Conservation (phyloP, 1,140 invertebrate species). For the Pseudachorutes palmiensis region DNA sequence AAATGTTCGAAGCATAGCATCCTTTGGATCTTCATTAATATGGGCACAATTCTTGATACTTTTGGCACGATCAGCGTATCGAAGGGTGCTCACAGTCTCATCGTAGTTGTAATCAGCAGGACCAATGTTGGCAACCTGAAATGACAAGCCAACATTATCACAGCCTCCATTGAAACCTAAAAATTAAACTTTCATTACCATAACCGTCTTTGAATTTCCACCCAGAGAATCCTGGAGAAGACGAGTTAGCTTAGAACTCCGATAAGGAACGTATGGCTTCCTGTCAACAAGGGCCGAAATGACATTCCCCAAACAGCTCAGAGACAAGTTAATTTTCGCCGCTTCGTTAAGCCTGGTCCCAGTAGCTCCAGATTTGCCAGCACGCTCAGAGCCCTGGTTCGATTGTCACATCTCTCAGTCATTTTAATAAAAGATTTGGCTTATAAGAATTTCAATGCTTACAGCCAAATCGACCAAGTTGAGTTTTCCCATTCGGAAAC, state of each 20-base stretch:
- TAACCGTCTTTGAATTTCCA: constrained; percentile 95
- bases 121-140: constrained; percentile 80
- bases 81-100: constrained; percentile 90
- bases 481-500: constrained; percentile 62
- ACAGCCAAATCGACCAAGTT: constrained; percentile 79
- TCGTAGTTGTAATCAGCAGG: constrained; percentile 95
- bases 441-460: constrained; percentile 54
- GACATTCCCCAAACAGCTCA: constrained; percentile 89
- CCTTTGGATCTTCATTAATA: constrained; percentile 97
- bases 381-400: constrained; percentile 77
- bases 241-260: constrained; percentile 87
- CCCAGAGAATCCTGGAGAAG: constrained; percentile 89
- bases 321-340: constrained; percentile 88
- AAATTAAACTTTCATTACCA: no score
- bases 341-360: constrained; percentile 85
- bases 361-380: constrained; percentile 82
- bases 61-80: constrained; percentile 96
- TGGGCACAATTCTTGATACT: constrained; percentile 93
- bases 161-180: no score
- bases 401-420: no score
- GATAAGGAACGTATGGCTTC: constrained; percentile 85
- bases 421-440: neutral
- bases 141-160: no score
- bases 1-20: constrained; percentile 88
- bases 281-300: constrained; percentile 91